phyloP scores from a whole-genome alignment of 64 coral and sea anemone genomes.

The Stylophora pistillata region DNA sequence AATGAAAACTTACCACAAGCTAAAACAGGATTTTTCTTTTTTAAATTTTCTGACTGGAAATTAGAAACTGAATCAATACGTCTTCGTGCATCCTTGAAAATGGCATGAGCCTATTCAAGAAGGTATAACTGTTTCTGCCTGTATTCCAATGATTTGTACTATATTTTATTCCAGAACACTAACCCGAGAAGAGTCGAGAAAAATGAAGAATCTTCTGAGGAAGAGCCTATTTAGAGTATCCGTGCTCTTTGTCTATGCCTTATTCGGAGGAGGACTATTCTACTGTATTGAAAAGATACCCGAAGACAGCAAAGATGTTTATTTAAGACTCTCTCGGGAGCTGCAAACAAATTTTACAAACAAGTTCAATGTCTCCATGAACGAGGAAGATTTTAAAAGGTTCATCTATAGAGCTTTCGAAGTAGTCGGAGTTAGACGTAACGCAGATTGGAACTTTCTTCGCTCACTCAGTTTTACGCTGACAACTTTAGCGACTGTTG shows the following conservation, averaged over 20 bases:
- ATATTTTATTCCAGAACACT: no score
- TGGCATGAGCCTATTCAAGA: no score
- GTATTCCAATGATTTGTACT: no score
- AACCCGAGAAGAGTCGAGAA: neutral
- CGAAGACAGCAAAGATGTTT: neutral
- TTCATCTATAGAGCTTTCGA: slow-evolving; percentile 26
- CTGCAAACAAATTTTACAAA: slow-evolving; percentile 5
- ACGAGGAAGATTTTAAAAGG: slow-evolving; percentile 13
- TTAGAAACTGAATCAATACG: no score
- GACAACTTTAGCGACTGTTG: slow-evolving; percentile 33
- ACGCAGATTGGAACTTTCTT: slow-evolving; percentile 29
- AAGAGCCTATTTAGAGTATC: slow-evolving; percentile 4
- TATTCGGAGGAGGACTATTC: slow-evolving; percentile 23
- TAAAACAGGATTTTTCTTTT: no score
- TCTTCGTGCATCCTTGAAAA: no score
- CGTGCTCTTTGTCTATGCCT: neutral
- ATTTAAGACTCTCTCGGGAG: neutral
- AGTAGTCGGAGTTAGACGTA: neutral
- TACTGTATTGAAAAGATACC: slow-evolving; percentile 17
- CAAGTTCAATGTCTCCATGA: slow-evolving; percentile 22
- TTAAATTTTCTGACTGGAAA: no score
- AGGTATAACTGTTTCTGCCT: no score
- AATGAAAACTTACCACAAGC: no score
- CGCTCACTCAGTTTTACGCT: slow-evolving; percentile 12
- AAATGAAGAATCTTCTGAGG: slow-evolving; percentile 20